Evolutionary conservation across 2,888 invertebrate genomes (phyloP), one percentile per base, ranked within the genome.

Genomic region (Amphipyra berbera): DNA sequence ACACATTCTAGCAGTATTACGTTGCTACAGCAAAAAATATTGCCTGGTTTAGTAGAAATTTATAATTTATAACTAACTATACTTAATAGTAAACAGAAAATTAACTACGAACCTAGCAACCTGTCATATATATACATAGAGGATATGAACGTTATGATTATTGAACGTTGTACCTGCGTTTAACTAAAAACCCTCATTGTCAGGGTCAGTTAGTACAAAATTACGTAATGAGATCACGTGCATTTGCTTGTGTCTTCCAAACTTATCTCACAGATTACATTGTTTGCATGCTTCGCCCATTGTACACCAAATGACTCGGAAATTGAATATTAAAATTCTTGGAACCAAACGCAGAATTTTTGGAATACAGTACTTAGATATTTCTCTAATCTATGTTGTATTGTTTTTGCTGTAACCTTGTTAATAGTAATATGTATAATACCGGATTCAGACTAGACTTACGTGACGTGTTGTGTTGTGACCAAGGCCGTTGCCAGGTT

Each of bases 181-280:
- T 9, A n/a, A 0, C 42, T 38, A 37, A 40, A 42, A 55, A 56
- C 47, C 30, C 40, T 59, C 60, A 76, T 67, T 73, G 65, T 68
- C 84, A 85, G 68, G 84, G 84, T 79, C 79, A 79, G 65, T 45
- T 46, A 64, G 65, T 61, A 71, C 64, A 78, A 78, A 81, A 82
- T 85, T 86, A 82, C 86, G 85, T 67, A 86, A 86, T 69, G 37
- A 57, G 45, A 82, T 85, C 87, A 88, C 88, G 84, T 82, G 88
- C 73, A 70, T 70, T 70, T 72, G 44, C 68, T 64, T 68, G 69
- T 61, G 79, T 80, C 77, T 73, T 73, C 78, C 72, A 69, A 84
- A 84, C 82, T 90, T 92, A 92, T 93, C 92, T 86, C 27, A 6
- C 15, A 88, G 91, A 92, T 92, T 89, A 90, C 84, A 75, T 57